Conservation (phyloP, 2,113 vertebrate genomes). For the Oriolus oriolus region DNA sequence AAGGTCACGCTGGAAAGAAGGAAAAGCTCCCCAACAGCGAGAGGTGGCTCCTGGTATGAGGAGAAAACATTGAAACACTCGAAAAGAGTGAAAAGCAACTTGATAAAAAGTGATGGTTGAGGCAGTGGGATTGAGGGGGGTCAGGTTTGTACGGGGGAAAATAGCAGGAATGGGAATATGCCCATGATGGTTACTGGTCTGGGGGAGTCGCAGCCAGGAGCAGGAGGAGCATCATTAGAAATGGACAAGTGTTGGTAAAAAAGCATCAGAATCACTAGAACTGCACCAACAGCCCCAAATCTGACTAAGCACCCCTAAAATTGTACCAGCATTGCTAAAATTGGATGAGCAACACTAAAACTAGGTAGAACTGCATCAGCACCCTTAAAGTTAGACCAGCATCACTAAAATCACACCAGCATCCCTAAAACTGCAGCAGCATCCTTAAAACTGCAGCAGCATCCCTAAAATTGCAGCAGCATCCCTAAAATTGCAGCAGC, state of each 20-base stretch:
- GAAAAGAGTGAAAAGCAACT: neutral
- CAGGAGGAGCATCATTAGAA: neutral
- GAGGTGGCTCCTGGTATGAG: neutral
- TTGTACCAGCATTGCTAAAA: accelerated
- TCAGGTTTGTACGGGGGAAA: neutral
- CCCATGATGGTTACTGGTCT: accelerated
- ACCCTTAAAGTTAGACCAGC: neutral
- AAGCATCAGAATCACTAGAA: accelerated
- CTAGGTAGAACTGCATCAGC: neutral
- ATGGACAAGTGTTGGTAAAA: accelerated
- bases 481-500: accelerated
- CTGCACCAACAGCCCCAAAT: accelerated
- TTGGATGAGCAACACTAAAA: neutral
- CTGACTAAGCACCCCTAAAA: neutral
- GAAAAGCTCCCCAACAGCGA: neutral
- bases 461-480: accelerated
- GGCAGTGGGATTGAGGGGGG: accelerated
- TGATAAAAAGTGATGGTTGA: neutral
- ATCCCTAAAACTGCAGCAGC: accelerated
- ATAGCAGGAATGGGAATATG: neutral
- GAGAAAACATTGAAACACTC: neutral
- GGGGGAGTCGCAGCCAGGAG: neutral
- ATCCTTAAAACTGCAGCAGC: neutral
- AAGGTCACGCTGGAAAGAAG: neutral
- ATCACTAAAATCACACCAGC: neutral